A percentile compares a stretch with the other conserved stretches of the same genome.
Conservation (phyloP, 2,888 invertebrate genomes). For the Axea sp. region DNA sequence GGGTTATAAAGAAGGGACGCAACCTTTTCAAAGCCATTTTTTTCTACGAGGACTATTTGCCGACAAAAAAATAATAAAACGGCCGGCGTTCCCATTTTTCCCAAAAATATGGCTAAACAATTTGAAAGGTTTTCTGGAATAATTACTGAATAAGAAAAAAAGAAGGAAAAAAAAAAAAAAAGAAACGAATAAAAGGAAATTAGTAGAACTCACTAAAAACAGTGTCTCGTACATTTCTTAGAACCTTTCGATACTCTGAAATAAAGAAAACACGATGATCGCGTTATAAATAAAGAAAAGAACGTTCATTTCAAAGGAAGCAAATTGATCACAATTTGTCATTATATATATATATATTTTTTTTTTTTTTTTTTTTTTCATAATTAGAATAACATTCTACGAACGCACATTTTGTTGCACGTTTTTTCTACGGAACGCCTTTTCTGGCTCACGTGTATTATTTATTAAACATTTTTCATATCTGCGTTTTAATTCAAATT, state of each 20-base stretch:
- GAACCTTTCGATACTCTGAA: constrained; percentile 33
- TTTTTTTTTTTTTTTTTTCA: neutral
- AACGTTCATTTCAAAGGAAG: too few species aligned
- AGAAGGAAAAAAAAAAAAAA: too few species aligned
- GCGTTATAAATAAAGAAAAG: too few species aligned
- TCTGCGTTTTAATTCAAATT: too few species aligned
- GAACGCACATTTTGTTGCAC: too few species aligned
- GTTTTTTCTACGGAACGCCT: too few species aligned
- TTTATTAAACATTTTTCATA: too few species aligned
- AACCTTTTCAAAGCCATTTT: constrained; percentile 59
- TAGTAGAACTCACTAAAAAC: constrained; percentile 48
- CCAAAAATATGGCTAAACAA: constrained; percentile 62
- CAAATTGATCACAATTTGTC: too few species aligned
- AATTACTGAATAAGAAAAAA: constrained; percentile 50
- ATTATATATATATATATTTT: too few species aligned
- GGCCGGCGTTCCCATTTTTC: constrained; percentile 54
- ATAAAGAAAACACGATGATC: constrained; percentile 16
- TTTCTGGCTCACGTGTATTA: too few species aligned
- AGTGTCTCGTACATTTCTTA: constrained; percentile 36
- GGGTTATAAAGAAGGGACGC: constrained; percentile 60
- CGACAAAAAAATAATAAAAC: constrained; percentile 59
- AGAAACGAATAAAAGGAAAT: constrained; percentile 50
- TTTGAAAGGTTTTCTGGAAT: constrained; percentile 60
- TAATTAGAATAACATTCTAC: too few species aligned
- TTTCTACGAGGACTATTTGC: constrained; percentile 59